These are phyloP conservation scores for Lamprotornis superbus DNA, from an alignment of 2,113 vertebrate genomes.

Conservation along the genomic window DNA sequence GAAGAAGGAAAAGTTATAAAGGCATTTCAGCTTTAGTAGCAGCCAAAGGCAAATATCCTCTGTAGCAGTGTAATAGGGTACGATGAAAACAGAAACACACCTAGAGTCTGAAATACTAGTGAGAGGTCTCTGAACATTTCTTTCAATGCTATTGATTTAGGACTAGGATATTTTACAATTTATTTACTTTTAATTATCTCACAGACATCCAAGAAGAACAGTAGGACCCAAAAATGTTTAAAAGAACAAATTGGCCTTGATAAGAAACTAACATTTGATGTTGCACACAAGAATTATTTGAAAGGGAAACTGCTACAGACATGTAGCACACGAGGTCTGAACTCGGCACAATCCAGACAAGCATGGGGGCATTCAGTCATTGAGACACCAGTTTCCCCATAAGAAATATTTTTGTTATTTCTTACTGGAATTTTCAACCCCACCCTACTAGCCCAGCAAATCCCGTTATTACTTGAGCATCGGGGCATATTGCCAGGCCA, in stretches of 20 bases:
- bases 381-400: neutral
- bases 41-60: neutral
- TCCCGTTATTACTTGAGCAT: neutral
- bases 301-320: neutral
- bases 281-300: neutral
- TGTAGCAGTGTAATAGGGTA: neutral
- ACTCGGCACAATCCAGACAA: neutral
- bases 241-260: neutral
- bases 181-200: neutral
- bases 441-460: neutral
- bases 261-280: neutral
- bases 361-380: neutral
- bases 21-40: neutral
- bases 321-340: neutral
- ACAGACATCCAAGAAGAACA: neutral
- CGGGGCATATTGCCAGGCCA: slow-evolving; percentile 20
- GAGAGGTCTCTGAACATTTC: neutral
- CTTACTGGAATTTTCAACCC: slow-evolving; percentile 15
- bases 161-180: rapidly evolving
- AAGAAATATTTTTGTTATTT: slow-evolving; percentile 16
- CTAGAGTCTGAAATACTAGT: neutral
- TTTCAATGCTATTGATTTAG: neutral
- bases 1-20: neutral
- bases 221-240: neutral
- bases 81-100: neutral